phyloP scores from a whole-genome alignment of 2,113 vertebrate species.

The Tenrec ecaudatus region DNA sequence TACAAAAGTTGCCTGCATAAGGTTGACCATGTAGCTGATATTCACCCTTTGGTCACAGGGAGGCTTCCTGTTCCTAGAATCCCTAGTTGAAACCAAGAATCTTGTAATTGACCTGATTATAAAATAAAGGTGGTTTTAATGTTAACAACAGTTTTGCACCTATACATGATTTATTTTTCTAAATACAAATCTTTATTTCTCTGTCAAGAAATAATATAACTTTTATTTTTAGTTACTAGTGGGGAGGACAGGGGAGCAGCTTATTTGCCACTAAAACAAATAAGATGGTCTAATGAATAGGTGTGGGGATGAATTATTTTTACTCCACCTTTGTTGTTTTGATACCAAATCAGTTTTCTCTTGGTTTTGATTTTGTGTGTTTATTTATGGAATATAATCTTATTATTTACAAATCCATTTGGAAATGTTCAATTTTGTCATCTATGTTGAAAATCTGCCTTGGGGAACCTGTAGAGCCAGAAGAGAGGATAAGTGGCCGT shows the following conservation, averaged over 20 bases:
- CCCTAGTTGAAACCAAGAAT: neutral
- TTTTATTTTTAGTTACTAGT: neutral
- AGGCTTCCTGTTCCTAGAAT: neutral
- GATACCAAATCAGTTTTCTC: neutral
- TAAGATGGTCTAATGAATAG: rapidly evolving
- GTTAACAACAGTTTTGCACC: neutral
- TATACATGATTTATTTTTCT: slow-evolving; percentile 40
- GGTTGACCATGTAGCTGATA: rapidly evolving
- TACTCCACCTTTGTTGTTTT: too few relatives aligned
- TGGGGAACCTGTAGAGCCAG: neutral
- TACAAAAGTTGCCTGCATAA: neutral
- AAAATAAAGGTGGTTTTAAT: slow-evolving; percentile 29
- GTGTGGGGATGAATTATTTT: neutral
- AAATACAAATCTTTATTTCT: neutral
- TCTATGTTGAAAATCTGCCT: rapidly evolving
- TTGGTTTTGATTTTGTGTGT: neutral
- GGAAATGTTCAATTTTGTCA: too few relatives aligned
- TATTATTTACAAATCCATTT: neutral
- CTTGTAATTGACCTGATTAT: neutral
- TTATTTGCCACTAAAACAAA: neutral
- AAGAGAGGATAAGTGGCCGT: neutral
- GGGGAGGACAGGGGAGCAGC: too few relatives aligned
- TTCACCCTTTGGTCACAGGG: neutral
- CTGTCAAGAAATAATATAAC: neutral
- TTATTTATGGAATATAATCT: neutral